Evolutionary conservation across 2,888 invertebrate species (phyloP).

Genomic region (Monopis laevigella): DNA sequence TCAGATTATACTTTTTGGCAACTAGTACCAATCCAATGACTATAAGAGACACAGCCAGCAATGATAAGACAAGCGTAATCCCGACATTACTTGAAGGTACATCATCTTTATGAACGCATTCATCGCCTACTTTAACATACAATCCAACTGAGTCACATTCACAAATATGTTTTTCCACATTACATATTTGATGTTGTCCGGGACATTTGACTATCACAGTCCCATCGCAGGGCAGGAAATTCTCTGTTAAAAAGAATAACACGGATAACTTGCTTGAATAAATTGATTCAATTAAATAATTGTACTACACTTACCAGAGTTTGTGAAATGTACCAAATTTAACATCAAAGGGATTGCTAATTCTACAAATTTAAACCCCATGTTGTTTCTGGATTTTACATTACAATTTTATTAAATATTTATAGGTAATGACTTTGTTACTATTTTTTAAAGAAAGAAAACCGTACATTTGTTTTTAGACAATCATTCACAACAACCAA

Average conservation of each 20-base stretch:
- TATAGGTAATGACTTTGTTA: too few relatives aligned
- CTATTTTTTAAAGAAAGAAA: too few relatives aligned
- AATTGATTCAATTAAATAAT: slow-evolving; percentile 67
- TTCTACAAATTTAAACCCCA: slow-evolving; percentile 38
- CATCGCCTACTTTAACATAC: slow-evolving; percentile 31
- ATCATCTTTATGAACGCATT: slow-evolving; percentile 25
- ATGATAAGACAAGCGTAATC: slow-evolving; percentile 37
- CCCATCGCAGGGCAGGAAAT: slow-evolving; percentile 55
- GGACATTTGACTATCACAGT: slow-evolving; percentile 33
- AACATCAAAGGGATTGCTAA: slow-evolving; percentile 38
- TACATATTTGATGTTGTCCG: slow-evolving; percentile 38
- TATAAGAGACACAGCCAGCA: slow-evolving; percentile 49
- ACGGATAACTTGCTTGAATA: slow-evolving; percentile 25
- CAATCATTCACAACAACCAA: too few relatives aligned
- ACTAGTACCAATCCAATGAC: slow-evolving; percentile 46
- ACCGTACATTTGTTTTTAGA: too few relatives aligned
- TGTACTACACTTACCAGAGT: slow-evolving; percentile 50
- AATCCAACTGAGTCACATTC: slow-evolving; percentile 33
- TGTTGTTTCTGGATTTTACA: slow-evolving; percentile 36
- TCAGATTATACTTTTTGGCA: slow-evolving; percentile 51
- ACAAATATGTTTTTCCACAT: slow-evolving; percentile 31
- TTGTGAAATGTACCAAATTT: slow-evolving; percentile 40
- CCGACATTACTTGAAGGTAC: not conserved
- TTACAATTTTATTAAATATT: slow-evolving; percentile 32
- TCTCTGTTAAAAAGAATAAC: slow-evolving; percentile 61